Conservation (phyloP, 92 coral and sea anemone species). For the Bergia sp. region DNA sequence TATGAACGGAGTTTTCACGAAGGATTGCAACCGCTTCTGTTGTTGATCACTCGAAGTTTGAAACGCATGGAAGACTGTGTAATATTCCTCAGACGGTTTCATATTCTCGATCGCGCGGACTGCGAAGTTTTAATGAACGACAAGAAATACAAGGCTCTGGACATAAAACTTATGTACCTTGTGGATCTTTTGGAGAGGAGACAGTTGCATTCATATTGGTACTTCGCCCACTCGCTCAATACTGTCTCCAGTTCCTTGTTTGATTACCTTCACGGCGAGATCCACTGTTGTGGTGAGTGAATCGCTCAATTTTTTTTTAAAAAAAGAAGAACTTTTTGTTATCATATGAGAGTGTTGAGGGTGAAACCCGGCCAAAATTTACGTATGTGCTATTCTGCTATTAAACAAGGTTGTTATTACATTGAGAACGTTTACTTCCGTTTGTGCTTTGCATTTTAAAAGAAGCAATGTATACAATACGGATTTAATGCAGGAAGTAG, state of each 20-base stretch:
- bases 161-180: slow-evolving; percentile 23
- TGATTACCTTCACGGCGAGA: slow-evolving; percentile 19
- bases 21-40: slow-evolving; percentile 16
- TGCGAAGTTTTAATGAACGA: slow-evolving; percentile 32
- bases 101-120: slow-evolving; percentile 22
- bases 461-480: too few species aligned
- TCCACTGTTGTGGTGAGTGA: slow-evolving; percentile 22
- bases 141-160: slow-evolving; percentile 30
- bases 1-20: slow-evolving; percentile 6
- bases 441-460: too few species aligned
- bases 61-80: slow-evolving; percentile 12
- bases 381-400: too few species aligned
- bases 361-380: too few species aligned
- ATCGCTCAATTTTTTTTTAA: neutral
- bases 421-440: too few species aligned
- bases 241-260: neutral
- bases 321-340: too few species aligned
- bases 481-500: too few species aligned
- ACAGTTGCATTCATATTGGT: slow-evolving; percentile 19
- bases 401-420: too few species aligned
- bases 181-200: slow-evolving; percentile 25
- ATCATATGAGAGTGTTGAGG: neutral
- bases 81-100: slow-evolving; percentile 21
- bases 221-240: slow-evolving; percentile 26
- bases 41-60: neutral